Conservation (phyloP, 2,797 vertebrate genomes). For the Brotula barbata region DNA sequence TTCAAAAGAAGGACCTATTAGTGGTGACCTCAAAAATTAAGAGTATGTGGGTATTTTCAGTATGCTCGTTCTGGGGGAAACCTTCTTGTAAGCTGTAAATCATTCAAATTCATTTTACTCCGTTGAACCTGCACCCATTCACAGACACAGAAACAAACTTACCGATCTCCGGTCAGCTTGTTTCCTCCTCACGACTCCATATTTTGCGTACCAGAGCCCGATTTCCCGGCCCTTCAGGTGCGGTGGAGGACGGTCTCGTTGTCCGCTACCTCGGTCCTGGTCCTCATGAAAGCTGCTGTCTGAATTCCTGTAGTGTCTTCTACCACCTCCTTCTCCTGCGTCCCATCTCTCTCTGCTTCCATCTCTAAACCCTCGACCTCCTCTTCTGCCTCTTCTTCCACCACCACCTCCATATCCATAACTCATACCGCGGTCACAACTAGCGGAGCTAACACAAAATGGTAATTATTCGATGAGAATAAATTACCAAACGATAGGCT, state of each 20-base stretch:
- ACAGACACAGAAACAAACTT: too few species aligned
- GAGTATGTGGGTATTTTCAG: too few species aligned
- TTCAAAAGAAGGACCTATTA: too few species aligned
- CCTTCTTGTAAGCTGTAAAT: too few species aligned
- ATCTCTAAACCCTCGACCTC: constrained; percentile 66
- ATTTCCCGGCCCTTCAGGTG: constrained; percentile 94
- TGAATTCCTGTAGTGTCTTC: constrained; percentile 49
- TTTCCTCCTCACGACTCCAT: constrained; percentile 84
- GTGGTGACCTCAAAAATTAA: too few species aligned
- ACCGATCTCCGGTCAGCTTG: constrained; percentile 83
- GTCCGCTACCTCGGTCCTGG: constrained; percentile 69
- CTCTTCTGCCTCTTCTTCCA: constrained; percentile 68
- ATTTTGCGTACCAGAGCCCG: constrained; percentile 93
- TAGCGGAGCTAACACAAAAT: background rate
- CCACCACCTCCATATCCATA: constrained; percentile 59
- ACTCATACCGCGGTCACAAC: constrained; percentile 67
- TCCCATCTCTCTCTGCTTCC: constrained; percentile 73
- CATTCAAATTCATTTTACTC: too few species aligned
- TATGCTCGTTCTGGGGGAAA: too few species aligned
- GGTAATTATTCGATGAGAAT: too few species aligned
- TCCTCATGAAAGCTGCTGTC: constrained; percentile 59
- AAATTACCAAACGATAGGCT: too few species aligned
- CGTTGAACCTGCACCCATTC: too few species aligned
- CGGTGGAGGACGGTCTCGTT: constrained; percentile 83
- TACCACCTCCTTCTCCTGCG: constrained; percentile 50